Evolutionary conservation across 2,113 vertebrate genomes (phyloP), one percentile per base, ranked within the genome.

Genomic region (Meriones unguiculatus): DNA sequence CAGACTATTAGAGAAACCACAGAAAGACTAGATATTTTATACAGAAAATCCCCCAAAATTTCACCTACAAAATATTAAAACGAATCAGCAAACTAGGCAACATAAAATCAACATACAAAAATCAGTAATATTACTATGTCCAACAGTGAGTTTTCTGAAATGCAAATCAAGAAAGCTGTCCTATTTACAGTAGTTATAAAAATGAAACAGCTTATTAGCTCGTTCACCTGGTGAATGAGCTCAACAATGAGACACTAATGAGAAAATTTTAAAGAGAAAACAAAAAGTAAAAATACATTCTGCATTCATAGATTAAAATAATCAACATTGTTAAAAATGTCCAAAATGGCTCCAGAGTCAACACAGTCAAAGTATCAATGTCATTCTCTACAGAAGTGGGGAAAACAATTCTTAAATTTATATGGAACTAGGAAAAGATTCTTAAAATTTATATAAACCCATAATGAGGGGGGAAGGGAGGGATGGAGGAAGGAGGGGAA

Each of bases 51-150:
- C 38, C 69, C n/a, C n/a, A 13, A 46, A 30, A 46, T 46, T 46
- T 46, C 67, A 46, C 64, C 38, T 46, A 86, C 15, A 86, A 86
- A 82, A 38, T 50, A 67, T 20, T 86, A 28, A 28, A 86, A 86
- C 4, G 65, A 67, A 85, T 65, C 38, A 86, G 38, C 32, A 67
- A 86, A 67, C 64, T 67, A 15, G 46, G 62, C 38, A 86, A 67
- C 30, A 28, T 93, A 76, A 96, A 97, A 94, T 50, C 72, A 90
- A 95, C 52, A 10, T n/a, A 90, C 59, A 17, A 69, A 38, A 64
- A 6, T 10, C 13, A 82, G 22, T 8, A 92, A 22, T 18, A 72
- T 67, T 7, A 65, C 64, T 86, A 20, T 32, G 17, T 24, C 15
- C 10, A 67, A 32, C 62, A 85, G 14, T 85, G 28, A 65, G 38